Evolutionary conservation across 2,888 invertebrate genomes (phyloP), one percentile per base, ranked within the genome.

Genomic region (Eupithecia vulgata): DNA sequence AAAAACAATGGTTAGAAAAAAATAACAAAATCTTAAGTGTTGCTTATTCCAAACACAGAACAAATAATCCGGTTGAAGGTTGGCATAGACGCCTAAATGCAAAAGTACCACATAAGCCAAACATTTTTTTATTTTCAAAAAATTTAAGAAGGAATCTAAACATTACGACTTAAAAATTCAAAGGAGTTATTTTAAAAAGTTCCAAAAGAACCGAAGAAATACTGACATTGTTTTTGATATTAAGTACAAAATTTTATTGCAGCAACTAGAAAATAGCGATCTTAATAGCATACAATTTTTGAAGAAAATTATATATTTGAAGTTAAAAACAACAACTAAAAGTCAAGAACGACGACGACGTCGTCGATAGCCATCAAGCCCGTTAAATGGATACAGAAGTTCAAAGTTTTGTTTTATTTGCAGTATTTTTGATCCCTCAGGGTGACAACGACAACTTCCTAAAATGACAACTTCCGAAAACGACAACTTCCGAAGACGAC

Each of bases 51-150:
- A 59, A 59, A 70, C 71, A 71, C 71, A 71, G 67, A 71, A 71
- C 67, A 61, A 71, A 71, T 71, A 71, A 71, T 71, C 62, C 71
- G 71, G 67, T 71, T 71, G 71, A 71, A 71, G 71, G 71, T 71
- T 72, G 68, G 68, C 72, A 68, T 72, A 68, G 68, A 72, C 68
- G 68, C 72, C 72, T 72, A 72, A 72, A 72, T 73, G 65, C 67
- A 70, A 68, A 68, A 30, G 68, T 72, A 72, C 61, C 66, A 67
- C 42, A 65, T 71, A 71, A 67, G 42, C 66, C 34, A 65, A 59
- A 59, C 25, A 30, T 59, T 59, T 67, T 67, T 67, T 67, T 67
- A 57, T 66, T 71, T 67, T 67, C 25, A 64, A 67, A 72, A 62
- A 72, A 72, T 72, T 67, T 10, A 52, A 67, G 62, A 72, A 68